Base-by-base conservation (phyloP, 2,113 vertebrate species). In the Furnarius figulus region DNA sequence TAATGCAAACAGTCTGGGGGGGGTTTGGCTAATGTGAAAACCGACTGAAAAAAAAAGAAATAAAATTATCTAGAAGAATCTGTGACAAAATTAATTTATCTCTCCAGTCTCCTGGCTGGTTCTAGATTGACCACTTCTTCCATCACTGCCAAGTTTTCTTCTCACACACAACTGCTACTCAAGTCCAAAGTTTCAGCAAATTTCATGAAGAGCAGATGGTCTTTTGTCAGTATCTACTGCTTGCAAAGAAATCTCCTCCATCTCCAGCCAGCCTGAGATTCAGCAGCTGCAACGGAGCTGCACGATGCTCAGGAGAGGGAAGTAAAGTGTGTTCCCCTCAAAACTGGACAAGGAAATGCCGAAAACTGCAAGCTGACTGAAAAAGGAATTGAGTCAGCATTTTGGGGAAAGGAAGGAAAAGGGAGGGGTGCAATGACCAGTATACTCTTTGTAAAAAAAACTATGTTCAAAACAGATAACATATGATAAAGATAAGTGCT, bases 21-120 rank as follows among this genome's bases (percentile, higher is more conserved):
- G n/a, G 98, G 98, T 87, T 28, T 99, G 96, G 39, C 97, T 98
- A 27, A 98, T 98, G 93, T 98, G 98, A 91, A 99, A 98, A 90
- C 97, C 98, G 98, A 74, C 28, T 47, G 50, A 62, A 62, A 62
- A 66, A 62, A 66, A 81, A 89, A 53, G 61, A 84, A 85, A 80
- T 22, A 80, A 0, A 65, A 27, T 52, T 31, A 61, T 55, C 28
- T 56, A 56, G 70, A 90, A 79, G 21, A 85, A 77, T 28, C 44
- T 78, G 28, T 59, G 21, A 80, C 28, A 85, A 86, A 87, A 79
- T n/a, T 50, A 37, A 56, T 71, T 77, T 88, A 49, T 39, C 63
- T 44, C 39, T 85, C 56, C 77, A 56, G 47, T 52, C 20, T 85
- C 59, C 39, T 80, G 40, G 4, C 19, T 88, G 47, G 52, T 80